Conservation (phyloP, 2,888 invertebrate genomes). For the Scrobipalpa costella region DNA sequence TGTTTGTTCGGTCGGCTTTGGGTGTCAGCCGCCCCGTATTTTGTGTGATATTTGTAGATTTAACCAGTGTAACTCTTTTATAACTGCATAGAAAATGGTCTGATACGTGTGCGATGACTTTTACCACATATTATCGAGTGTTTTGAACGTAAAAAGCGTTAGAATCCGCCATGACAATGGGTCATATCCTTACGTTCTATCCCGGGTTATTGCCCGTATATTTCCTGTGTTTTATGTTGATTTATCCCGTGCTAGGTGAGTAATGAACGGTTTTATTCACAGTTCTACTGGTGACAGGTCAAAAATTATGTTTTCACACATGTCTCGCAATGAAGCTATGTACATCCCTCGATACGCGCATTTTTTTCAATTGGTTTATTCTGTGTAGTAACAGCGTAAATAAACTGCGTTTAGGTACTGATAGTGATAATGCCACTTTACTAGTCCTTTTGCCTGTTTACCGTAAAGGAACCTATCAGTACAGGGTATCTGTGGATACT, state of each 20-base stretch:
- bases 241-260: conserved; percentile 71
- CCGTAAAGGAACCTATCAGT: not conserved
- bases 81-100: conserved; percentile 67
- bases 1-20: conserved; percentile 81
- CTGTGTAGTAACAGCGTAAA: conserved; percentile 43
- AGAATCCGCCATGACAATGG: conserved; percentile 79
- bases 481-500: not conserved
- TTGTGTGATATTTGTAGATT: conserved; percentile 66
- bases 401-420: conserved; percentile 7
- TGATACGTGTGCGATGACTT: conserved; percentile 64
- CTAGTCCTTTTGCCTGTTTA: not conserved
- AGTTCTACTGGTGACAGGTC: not conserved
- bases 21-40: conserved; percentile 76
- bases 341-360: conserved; percentile 38
- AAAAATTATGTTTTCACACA: not conserved
- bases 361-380: conserved; percentile 48
- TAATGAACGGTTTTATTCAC: conserved; percentile 34
- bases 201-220: conserved; percentile 66
- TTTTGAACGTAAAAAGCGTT: conserved; percentile 63
- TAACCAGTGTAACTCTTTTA: conserved; percentile 59
- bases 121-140: conserved; percentile 52
- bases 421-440: not conserved
- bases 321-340: not conserved
- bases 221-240: conserved; percentile 70
- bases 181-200: conserved; percentile 64